Percentiles rank a stretch among this genome's conserved stretches.
These are phyloP conservation scores for Callospermophilus lateralis DNA, from an alignment of 2,113 vertebrate species.

Conservation along the genomic window DNA sequence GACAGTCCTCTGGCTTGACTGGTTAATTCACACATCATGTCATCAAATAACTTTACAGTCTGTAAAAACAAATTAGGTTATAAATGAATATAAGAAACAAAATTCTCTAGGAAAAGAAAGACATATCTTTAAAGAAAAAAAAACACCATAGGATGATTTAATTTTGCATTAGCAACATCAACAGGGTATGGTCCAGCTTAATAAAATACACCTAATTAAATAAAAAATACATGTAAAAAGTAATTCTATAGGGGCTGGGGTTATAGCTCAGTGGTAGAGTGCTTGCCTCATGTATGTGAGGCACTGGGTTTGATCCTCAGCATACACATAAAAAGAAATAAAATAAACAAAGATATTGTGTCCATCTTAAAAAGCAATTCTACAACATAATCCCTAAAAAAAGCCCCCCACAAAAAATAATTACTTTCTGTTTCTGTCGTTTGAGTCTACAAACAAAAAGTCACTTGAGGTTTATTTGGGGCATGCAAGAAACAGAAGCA, in stretches of 20 bases:
- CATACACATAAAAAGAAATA: too few species aligned
- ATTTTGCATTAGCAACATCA: constrained; percentile 42
- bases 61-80: constrained; percentile 83
- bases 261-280: too few species aligned
- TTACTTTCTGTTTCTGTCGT: constrained; percentile 42
- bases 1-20: constrained; percentile 91
- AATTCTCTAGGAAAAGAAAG: constrained; percentile 56
- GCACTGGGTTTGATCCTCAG: too few species aligned
- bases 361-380: not conserved
- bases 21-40: constrained; percentile 91
- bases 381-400: not conserved
- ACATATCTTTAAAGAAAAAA: constrained; percentile 23
- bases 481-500: not conserved
- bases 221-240: not conserved
- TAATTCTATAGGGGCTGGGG: not conserved
- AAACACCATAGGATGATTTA: not conserved
- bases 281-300: too few species aligned
- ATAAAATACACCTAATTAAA: not conserved
- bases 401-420: not conserved
- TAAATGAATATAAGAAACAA: not conserved
- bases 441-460: constrained; percentile 2
- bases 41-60: constrained; percentile 92
- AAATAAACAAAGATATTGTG: too few species aligned
- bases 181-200: not conserved
- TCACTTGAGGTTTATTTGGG: not conserved